Base-by-base conservation (phyloP, 2,797 vertebrate genomes). In the Lithobates sylvaticus region DNA sequence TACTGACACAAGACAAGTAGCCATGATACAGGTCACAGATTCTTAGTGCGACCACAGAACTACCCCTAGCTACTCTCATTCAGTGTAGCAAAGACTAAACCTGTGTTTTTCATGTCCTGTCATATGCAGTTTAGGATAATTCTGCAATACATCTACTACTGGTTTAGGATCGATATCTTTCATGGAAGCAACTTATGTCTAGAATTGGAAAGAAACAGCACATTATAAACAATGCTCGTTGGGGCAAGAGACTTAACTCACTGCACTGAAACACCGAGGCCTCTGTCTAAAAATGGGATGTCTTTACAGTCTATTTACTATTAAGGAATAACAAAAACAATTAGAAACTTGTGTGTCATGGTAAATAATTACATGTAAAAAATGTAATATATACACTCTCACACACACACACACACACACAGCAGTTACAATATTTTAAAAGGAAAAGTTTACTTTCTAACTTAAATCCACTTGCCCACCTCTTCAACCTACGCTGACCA, bases 21-120 rank as follows among this genome's bases (percentile, higher is more conserved):
- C 27, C 69, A n/a, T 12, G 32, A 26, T 29, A 67, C n/a, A 27
- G 13, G 10, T 67, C 71, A 84, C n/a, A 79, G 81, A 68, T 75
- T 64, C 77, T 70, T 61, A 61, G 71, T 13, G 54, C 81, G 69
- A 42, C 3, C 10, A 27, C 73, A 77, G 44, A 72, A 74, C 50
- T 61, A 65, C 10, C 69, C 70, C 69, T 69, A 8, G 71, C 72
- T 27, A 79, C 76, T 70, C 81, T 80, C 81, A 76, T 84, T 87
- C 86, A 87, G 86, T 87, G 86, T 87, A 79, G 81, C 61, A 84
- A 87, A 84, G 86, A 87, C 86, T 87, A 79, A 87, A 87, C 86
- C 86, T 87, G 86, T 84, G 71, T 87, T 80, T 85, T 61, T 80
- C 81, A 54, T 83, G 26, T 42, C 65, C 58, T 74, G 54, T 74